Evolutionary conservation across 1,140 invertebrate genomes (phyloP).

Genomic region (Drosophila sechellia): DNA sequence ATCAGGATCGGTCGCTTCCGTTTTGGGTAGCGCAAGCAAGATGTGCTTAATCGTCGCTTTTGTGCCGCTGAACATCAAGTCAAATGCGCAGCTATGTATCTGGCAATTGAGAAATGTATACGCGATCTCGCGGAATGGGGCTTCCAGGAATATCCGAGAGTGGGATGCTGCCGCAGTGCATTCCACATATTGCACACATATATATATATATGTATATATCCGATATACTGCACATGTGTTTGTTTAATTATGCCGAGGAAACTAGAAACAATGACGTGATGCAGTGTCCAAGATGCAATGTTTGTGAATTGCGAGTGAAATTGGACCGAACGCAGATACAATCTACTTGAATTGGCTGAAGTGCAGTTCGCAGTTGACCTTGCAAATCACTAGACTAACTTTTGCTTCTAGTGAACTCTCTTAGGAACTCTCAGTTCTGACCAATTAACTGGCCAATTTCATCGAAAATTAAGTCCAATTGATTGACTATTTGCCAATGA

Average conservation of each 20-base stretch:
- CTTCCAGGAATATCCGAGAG: slow-evolving; percentile 50
- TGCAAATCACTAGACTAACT: slow-evolving; percentile 19
- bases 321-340: slow-evolving; percentile 8
- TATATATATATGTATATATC: not conserved
- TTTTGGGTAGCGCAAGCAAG: slow-evolving; percentile 47
- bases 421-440: not conserved
- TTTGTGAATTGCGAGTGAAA: slow-evolving; percentile 18
- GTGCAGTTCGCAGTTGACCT: slow-evolving; percentile 43
- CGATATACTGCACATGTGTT: slow-evolving; percentile 1
- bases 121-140: not conserved
- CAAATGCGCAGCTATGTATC: slow-evolving; percentile 31
- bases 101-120: slow-evolving; percentile 12
- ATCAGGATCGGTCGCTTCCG: slow-evolving; percentile 66
- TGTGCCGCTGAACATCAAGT: slow-evolving; percentile 6
- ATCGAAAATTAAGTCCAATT: slow-evolving; percentile 66
- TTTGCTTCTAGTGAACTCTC: not conserved
- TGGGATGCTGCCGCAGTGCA: slow-evolving; percentile 39
- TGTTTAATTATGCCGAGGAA: slow-evolving; percentile 72
- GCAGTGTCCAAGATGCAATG: slow-evolving; percentile 38
- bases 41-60: slow-evolving; percentile 69
- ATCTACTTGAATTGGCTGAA: slow-evolving; percentile 57
- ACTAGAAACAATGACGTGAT: slow-evolving; percentile 76
- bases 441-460: slow-evolving; percentile 40
- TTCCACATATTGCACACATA: slow-evolving; percentile 23
- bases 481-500: slow-evolving; percentile 26